These are phyloP conservation scores for Pyxicephalus adspersus DNA, from an alignment of 2,113 vertebrate species.

Conservation along the genomic window DNA sequence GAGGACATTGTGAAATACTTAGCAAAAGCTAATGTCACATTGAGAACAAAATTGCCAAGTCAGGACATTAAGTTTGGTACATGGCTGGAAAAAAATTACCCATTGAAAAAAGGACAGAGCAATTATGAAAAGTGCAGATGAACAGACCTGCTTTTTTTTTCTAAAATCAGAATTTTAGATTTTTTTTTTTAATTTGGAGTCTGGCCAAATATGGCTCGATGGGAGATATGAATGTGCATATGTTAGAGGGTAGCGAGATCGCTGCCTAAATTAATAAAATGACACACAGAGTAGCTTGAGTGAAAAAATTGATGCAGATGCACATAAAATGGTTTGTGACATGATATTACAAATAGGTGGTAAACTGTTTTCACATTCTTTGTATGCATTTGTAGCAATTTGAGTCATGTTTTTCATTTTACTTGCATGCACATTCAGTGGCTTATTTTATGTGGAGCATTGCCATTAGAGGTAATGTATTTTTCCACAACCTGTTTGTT, in stretches of 20 bases:
- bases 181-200: slow-evolving; percentile 26
- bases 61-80: slow-evolving; percentile 51
- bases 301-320: background rate
- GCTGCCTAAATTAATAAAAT: slow-evolving; percentile 17
- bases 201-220: background rate
- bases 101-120: slow-evolving; percentile 40
- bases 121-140: slow-evolving; percentile 39
- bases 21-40: slow-evolving; percentile 55
- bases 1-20: slow-evolving; percentile 49
- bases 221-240: slow-evolving; percentile 9
- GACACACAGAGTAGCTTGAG: background rate
- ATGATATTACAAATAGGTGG: no score
- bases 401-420: no score
- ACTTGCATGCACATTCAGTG: no score
- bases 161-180: slow-evolving; percentile 14
- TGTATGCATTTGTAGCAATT: no score
- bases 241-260: background rate
- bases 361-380: no score
- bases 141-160: slow-evolving; percentile 30
- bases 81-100: slow-evolving; percentile 45
- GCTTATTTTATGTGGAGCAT: no score
- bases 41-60: slow-evolving; percentile 52
- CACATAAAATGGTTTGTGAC: background rate
- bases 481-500: no score
- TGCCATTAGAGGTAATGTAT: no score